A percentile compares a stretch with the other conserved stretches of the same genome.
phyloP scores from a whole-genome alignment of 1,140 invertebrate species.

The Aphaenogaster rudis region DNA sequence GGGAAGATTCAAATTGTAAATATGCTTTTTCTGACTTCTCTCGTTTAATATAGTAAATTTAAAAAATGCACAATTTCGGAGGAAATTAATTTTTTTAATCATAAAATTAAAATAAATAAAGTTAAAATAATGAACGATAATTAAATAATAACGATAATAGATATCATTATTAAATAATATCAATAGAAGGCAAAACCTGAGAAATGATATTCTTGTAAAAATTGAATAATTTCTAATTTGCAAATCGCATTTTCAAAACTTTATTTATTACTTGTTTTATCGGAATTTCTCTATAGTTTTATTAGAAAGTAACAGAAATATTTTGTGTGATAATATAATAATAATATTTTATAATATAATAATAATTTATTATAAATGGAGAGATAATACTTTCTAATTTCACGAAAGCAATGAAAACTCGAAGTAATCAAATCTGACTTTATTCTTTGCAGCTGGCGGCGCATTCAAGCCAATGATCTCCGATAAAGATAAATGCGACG shows the following conservation, averaged over 20 bases:
- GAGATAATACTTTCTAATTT: background rate
- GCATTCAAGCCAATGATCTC: slow-evolving; percentile 19
- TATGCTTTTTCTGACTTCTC: background rate
- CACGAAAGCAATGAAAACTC: slow-evolving; percentile 6
- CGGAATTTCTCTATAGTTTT: background rate
- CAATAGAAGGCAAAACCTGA: background rate
- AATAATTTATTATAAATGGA: background rate
- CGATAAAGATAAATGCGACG: background rate
- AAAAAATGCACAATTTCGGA: background rate
- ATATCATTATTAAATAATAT: background rate
- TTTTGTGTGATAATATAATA: background rate
- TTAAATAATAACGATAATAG: background rate
- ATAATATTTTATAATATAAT: background rate
- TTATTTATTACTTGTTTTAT: background rate
- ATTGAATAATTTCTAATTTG: background rate
- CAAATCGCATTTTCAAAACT: background rate
- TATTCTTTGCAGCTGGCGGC: background rate
- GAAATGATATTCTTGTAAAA: slow-evolving; percentile 15
- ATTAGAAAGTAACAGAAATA: background rate
- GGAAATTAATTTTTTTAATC: background rate
- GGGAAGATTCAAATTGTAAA: slow-evolving; percentile 49
- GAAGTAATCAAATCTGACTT: slow-evolving; percentile 8
- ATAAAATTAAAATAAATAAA: background rate
- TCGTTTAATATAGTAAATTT: background rate
- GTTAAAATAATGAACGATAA: background rate